Percentiles rank a stretch among this genome's conserved stretches.
These are phyloP conservation scores for Incurvaria masculella DNA, from an alignment of 2,888 invertebrate species.

Conservation along the genomic window DNA sequence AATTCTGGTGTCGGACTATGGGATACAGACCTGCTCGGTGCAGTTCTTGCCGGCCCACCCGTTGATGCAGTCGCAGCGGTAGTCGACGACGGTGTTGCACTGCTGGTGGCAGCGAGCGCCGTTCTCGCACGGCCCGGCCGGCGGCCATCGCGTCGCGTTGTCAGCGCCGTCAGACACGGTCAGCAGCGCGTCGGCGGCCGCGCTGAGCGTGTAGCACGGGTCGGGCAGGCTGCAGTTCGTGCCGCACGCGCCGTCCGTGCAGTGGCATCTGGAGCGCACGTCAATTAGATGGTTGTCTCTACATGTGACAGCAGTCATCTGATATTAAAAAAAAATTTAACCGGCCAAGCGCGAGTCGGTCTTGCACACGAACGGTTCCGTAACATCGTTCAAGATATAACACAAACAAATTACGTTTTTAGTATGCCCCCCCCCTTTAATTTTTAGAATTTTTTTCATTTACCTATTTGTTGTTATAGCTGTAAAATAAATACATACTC, in stretches of 20 bases:
- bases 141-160: slow-evolving; percentile 19
- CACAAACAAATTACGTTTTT: too few relatives aligned
- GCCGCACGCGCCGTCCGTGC: slow-evolving; percentile 67
- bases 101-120: slow-evolving; percentile 67
- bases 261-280: slow-evolving; percentile 47
- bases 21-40: slow-evolving; percentile 57
- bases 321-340: too few relatives aligned
- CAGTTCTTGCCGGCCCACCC: slow-evolving; percentile 76
- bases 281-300: too few relatives aligned
- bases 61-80: slow-evolving; percentile 64
- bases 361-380: too few relatives aligned
- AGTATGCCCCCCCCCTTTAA: too few relatives aligned
- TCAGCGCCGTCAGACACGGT: slow-evolving; percentile 1
- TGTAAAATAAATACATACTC: too few relatives aligned
- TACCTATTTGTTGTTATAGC: too few relatives aligned
- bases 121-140: slow-evolving; percentile 62
- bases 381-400: too few relatives aligned
- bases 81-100: slow-evolving; percentile 60
- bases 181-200: slow-evolving; percentile 1
- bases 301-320: too few relatives aligned
- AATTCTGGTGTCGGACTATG: slow-evolving; percentile 9
- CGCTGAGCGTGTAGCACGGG: slow-evolving; percentile 57
- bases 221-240: slow-evolving; percentile 67
- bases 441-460: too few relatives aligned
- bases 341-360: too few relatives aligned